Evolutionary conservation across 1,140 invertebrate genomes (phyloP).

Genomic region (Metaphire vulgaris): DNA sequence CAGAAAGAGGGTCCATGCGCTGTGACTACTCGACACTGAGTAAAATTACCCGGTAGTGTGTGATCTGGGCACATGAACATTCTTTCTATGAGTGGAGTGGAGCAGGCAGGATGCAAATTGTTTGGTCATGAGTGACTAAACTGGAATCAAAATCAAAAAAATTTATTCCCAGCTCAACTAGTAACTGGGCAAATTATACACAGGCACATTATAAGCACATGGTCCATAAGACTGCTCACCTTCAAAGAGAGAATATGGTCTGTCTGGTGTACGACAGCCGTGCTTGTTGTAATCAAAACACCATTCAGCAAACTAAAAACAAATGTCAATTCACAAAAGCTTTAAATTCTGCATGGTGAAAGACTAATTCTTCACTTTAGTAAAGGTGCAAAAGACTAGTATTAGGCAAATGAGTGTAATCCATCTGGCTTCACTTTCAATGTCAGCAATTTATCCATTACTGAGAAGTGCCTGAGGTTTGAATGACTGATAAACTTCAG

Average conservation of each 20-base stretch:
- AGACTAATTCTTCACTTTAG: too few species aligned
- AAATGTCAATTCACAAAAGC: too few species aligned
- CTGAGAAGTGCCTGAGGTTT: too few species aligned
- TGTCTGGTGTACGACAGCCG: constrained; percentile 64
- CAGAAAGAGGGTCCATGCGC: neutral
- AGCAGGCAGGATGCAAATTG: neutral
- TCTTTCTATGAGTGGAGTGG: neutral
- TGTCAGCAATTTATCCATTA: too few species aligned
- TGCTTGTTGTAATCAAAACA: constrained; percentile 67
- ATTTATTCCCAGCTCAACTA: too few species aligned
- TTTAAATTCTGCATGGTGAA: too few species aligned
- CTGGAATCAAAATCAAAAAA: neutral
- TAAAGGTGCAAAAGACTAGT: too few species aligned
- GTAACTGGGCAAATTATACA: too few species aligned
- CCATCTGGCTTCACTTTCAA: too few species aligned
- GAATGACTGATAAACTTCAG: too few species aligned
- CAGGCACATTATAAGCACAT: neutral
- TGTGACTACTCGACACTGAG: neutral
- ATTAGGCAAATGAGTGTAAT: too few species aligned
- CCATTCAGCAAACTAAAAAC: constrained; percentile 77
- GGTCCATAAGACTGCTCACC: constrained; percentile 50
- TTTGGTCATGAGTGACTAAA: neutral
- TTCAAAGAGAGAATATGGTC: constrained; percentile 78
- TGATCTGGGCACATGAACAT: neutral
- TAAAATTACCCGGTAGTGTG: neutral